These are phyloP conservation scores for Gila robusta DNA, from an alignment of 2,797 vertebrate species.

Conservation along the genomic window DNA sequence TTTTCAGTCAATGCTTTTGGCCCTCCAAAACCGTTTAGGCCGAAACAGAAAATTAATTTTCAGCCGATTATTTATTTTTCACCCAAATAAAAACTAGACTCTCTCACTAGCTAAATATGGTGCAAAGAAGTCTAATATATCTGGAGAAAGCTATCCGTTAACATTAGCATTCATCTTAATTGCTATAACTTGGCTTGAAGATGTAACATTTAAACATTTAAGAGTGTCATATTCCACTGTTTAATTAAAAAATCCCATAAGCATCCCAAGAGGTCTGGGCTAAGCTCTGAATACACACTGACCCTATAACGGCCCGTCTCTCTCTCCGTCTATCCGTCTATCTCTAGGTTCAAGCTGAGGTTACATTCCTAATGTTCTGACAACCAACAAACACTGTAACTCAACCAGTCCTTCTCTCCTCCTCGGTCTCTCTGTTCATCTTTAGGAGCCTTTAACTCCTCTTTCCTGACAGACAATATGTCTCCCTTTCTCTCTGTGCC, in stretches of 20 bases:
- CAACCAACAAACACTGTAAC: slow-evolving; percentile 48
- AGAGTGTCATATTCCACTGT: background rate
- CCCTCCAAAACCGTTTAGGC: background rate
- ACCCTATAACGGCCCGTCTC: slow-evolving; percentile 6
- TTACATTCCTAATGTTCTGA: slow-evolving; percentile 45
- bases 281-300: slow-evolving; percentile 20
- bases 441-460: slow-evolving; percentile 39
- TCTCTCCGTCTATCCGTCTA: slow-evolving; percentile 22
- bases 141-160: background rate
- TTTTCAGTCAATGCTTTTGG: background rate
- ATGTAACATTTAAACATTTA: background rate
- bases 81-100: background rate
- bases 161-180: background rate
- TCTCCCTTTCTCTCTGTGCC: slow-evolving; percentile 31
- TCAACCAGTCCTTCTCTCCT: slow-evolving; percentile 26
- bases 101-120: background rate
- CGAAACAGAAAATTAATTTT: background rate
- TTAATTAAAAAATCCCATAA: slow-evolving; percentile 56
- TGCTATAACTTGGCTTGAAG: background rate
- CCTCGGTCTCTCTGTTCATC: slow-evolving; percentile 33
- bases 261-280: slow-evolving; percentile 64
- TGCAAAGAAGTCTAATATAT: background rate
- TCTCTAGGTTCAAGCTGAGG: slow-evolving; percentile 38
- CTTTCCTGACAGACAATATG: slow-evolving; percentile 39
- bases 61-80: background rate